Base-by-base conservation (phyloP, 30 jellyfish, hydroid and myxozoan species). In the Catostylus mosaicus region DNA sequence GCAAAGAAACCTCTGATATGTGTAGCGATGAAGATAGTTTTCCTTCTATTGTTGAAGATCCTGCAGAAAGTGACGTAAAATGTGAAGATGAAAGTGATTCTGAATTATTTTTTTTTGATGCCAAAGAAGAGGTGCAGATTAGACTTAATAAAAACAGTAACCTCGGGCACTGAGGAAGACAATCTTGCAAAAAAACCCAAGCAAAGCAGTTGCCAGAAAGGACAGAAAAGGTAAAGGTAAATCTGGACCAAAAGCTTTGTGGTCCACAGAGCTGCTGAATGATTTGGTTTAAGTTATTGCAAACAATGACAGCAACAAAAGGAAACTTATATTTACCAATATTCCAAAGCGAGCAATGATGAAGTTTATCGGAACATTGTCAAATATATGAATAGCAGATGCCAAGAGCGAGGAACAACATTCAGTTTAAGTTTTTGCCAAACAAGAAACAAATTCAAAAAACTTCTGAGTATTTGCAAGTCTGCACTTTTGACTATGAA, bases 241-340 rank as follows among this genome's bases (percentile, higher is more conserved):
- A n/a, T n/a, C 86, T 27, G 86, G 86, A 54, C 86, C 86, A 0
- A 75, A 75, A 64, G 86, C 86, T 33, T 29, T 75, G 36, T 73
- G 86, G 86, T 75, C 86, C 35, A 75, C 86, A 75, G 76, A 75
- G 75, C 86, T 75, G 63, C 73, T 75, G 75, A 75, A 75, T 75
- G 86, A 75, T 27, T 75, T 75, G 86, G 86, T 75, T 60, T 75
- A 75, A 31, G 35, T 75, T 52, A 64, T 75, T 75, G 86, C 86
- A 75, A 75, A 75, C 86, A 75, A 75, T 75, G 86, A 75, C 74
- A 75, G 76, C 86, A 48, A 75, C 86, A 54, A 75, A 75, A 75
- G 86, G 76, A 75, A 75, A 75, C 86, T 75, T 60, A 75, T 75
- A 75, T 56, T 75, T 75, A 75, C 76, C 75, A 75, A 72, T 37